These are phyloP conservation scores for Arctopsyche grandis DNA, from an alignment of 1,140 invertebrate genomes.

Conservation along the genomic window DNA sequence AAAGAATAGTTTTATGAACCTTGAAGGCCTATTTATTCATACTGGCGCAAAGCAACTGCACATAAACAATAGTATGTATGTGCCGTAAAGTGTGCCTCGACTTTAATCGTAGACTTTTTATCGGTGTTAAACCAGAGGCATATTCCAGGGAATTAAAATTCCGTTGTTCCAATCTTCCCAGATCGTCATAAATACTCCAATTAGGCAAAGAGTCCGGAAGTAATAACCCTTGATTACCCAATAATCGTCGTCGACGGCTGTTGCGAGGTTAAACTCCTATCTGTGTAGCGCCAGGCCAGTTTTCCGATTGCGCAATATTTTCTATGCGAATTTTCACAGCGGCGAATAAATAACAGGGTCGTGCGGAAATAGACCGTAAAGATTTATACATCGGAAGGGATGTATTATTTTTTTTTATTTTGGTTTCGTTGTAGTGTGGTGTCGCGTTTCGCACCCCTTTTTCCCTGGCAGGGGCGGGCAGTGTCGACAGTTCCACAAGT, in stretches of 20 bases:
- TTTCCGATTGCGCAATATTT: not conserved
- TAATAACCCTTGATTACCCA: slow-evolving; percentile 11
- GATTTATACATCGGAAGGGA: not conserved
- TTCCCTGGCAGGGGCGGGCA: too few species aligned
- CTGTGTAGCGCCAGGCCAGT: not conserved
- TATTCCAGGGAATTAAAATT: too few species aligned
- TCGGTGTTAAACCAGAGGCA: too few species aligned
- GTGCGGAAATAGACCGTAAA: slow-evolving; percentile 1
- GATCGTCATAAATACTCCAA: slow-evolving; percentile 7
- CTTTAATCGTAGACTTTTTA: too few species aligned
- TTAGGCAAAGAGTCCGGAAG: slow-evolving; percentile 10
- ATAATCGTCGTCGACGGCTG: slow-evolving; percentile 13
- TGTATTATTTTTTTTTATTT: not conserved
- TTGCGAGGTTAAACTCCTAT: slow-evolving; percentile 1
- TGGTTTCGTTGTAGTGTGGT: not conserved
- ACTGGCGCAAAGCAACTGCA: too few species aligned
- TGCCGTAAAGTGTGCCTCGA: too few species aligned
- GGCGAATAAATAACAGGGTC: not conserved
- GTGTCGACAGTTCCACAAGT: slow-evolving; percentile 42
- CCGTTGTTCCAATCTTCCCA: not conserved
- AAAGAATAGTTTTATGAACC: too few species aligned
- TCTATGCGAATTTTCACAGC: not conserved
- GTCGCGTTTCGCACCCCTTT: not conserved
- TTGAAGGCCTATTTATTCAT: too few species aligned
- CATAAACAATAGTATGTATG: too few species aligned